Base-by-base conservation (phyloP, 2,888 invertebrate species). In the Drosophila cognata region DNA sequence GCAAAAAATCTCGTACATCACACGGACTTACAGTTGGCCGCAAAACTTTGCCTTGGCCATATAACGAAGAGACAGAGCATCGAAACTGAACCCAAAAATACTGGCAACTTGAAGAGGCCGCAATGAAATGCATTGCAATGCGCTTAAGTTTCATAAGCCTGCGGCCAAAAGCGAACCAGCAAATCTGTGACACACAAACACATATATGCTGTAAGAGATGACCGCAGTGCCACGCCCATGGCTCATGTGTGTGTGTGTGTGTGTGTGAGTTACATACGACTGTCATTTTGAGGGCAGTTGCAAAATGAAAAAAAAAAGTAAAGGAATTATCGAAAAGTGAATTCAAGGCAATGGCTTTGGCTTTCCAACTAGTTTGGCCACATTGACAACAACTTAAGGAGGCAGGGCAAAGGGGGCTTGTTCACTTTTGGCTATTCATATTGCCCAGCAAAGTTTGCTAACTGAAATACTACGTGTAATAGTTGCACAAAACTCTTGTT, bases 251-350 rank as follows among this genome's bases (percentile, higher is more conserved):
- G 8, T 6, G 36, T 57, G n/a, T 48, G 10, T 29, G 48, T 61
- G n/a, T 60, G 51, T 68, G 29, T 71, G 52, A 68, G 61, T 67
- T 72, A 70, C 81, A 77, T 69, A 77, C 81, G 57, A 69, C 68
- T 74, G 79, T 74, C 81, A 79, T 77, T 77, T 74, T 74, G 64
- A 55, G 62, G n/a, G 46, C 59, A 68, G 53, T 53, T 35, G 50
- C 36, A 28, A 55, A 35, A 50, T 59, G 53, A 38, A 62, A 38
- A 50, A 31, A 25, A 33, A 50, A 56, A 36, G 46, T 60, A 74
- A 78, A 70, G 79, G 89, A 88, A 89, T 85, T 89, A 85, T 85
- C 89, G 89, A 82, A 84, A 88, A 85, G 82, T 89, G 85, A 89
- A 89, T 85, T 84, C 78, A 88, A 88, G 89, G 84, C 89, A 88